These are phyloP conservation scores for Megastigmus dorsalis DNA, from an alignment of 2,888 invertebrate genomes.

Conservation along the genomic window DNA sequence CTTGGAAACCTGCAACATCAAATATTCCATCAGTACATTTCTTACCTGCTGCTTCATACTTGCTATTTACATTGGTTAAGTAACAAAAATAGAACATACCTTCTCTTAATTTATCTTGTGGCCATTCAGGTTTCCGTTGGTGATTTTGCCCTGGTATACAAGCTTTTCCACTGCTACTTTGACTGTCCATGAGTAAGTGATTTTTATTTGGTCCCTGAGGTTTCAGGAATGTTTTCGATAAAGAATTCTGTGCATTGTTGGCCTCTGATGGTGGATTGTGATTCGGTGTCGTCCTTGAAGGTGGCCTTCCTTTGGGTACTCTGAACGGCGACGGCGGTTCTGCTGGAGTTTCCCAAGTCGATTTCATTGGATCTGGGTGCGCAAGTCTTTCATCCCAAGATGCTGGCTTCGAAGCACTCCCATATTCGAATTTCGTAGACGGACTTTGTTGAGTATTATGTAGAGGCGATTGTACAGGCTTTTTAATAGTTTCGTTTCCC, in stretches of 20 bases:
- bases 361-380: slow-evolving; percentile 57
- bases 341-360: slow-evolving; percentile 62
- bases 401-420: slow-evolving; percentile 23
- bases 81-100: slow-evolving; percentile 48
- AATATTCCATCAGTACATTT: background rate
- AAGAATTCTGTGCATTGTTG: slow-evolving; percentile 73
- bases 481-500: slow-evolving; percentile 48
- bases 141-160: slow-evolving; percentile 54
- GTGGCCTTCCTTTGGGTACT: slow-evolving; percentile 81
- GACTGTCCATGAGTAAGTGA: slow-evolving; percentile 64
- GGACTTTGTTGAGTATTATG: slow-evolving; percentile 14
- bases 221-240: slow-evolving; percentile 77
- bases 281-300: slow-evolving; percentile 77
- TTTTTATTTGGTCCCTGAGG: slow-evolving; percentile 79
- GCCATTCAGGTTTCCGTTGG: slow-evolving; percentile 63
- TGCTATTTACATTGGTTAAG: background rate
- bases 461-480: slow-evolving; percentile 6
- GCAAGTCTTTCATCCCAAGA: slow-evolving; percentile 58
- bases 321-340: slow-evolving; percentile 78
- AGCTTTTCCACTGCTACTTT: slow-evolving; percentile 55
- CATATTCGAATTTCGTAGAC: slow-evolving; percentile 36
- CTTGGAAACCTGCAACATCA: slow-evolving; percentile 36
- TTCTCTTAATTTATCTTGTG: slow-evolving; percentile 65
- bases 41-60: background rate
- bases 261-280: slow-evolving; percentile 74